Base-by-base conservation (phyloP, 1,140 invertebrate genomes). In the Tetragnatha versicolor region DNA sequence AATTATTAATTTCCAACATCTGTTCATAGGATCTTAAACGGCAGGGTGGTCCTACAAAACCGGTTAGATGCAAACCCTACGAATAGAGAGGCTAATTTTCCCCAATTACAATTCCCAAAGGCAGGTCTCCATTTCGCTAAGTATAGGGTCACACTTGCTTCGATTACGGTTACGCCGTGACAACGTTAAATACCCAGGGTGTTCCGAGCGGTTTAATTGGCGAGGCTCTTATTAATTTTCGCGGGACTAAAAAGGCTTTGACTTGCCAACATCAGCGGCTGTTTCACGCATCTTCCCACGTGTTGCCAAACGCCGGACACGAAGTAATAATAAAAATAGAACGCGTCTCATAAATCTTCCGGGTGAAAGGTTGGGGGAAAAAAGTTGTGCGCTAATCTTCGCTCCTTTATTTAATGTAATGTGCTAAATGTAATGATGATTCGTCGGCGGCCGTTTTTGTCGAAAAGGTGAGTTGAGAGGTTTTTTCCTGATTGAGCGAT, bases 11-110 rank as follows among this genome's bases (percentile, higher is more conserved):
- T 63, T 63, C n/a, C n/a, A 39, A 27, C 69, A 72, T 72, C 66
- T 70, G 66, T 33, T 49, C 45, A 70, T 70, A 27, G 60, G 37
- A 31, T 25, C 60, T 42, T 42, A 12, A 47, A 1, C 10, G 7
- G 4, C 69, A 72, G 69, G 69, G 69, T 72, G 69, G 69, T 72
- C 69, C 51, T 53, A 29, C 60, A 47, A 25, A 69, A 72, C 69
- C 69, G 69, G 69, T 72, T 72, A 22, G 35, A 20, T 60, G 51
- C 53, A 10, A 35, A 45, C 51, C 53, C 60, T 72, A 72, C 53
- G 33, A 72, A 53, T 33, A 72, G 69, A 53, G 69, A 72, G 69
- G 69, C 69, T 72, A 58, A 72, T 72, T 72, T 72, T 72, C 69
- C 60, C 69, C 69, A 72, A 72, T 72, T 72, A 72, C 53, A 60